Evolutionary conservation across 2,797 vertebrate genomes (phyloP).

Genomic region (Anabacerthia variegaticeps): DNA sequence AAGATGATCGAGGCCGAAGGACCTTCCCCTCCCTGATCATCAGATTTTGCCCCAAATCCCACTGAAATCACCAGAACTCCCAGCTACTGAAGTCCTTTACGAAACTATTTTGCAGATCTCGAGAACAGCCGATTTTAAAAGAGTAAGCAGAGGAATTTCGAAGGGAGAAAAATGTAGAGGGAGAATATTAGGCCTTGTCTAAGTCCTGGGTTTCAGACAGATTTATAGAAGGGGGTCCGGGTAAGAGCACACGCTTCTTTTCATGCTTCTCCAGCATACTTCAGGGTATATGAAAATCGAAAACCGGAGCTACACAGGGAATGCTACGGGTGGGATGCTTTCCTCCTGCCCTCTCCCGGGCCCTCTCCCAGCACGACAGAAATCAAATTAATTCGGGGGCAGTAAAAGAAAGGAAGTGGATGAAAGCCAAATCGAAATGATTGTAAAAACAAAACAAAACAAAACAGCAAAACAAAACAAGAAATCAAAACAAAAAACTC

Average conservation of each 20-base stretch:
- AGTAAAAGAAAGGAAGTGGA: background rate
- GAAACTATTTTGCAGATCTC: background rate
- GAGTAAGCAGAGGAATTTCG: background rate
- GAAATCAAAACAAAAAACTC: background rate
- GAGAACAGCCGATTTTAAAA: background rate
- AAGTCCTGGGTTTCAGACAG: background rate
- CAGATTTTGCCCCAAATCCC: background rate
- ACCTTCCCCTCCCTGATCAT: background rate
- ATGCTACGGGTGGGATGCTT: background rate
- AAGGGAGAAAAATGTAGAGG: rapidly evolving
- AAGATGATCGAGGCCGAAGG: background rate
- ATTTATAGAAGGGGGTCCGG: background rate
- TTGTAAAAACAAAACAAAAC: background rate
- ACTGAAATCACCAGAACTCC: background rate
- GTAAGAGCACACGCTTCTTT: background rate
- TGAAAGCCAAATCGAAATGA: background rate
- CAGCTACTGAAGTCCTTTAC: background rate
- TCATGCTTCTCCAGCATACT: background rate
- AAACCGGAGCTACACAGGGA: background rate
- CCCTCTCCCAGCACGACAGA: background rate
- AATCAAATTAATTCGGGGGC: background rate
- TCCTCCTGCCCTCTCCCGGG: background rate
- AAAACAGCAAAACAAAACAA: background rate
- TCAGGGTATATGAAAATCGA: background rate
- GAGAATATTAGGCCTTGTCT: background rate